Conservation (phyloP, 2,113 vertebrate genomes). For the Formicarius rufipectus region DNA sequence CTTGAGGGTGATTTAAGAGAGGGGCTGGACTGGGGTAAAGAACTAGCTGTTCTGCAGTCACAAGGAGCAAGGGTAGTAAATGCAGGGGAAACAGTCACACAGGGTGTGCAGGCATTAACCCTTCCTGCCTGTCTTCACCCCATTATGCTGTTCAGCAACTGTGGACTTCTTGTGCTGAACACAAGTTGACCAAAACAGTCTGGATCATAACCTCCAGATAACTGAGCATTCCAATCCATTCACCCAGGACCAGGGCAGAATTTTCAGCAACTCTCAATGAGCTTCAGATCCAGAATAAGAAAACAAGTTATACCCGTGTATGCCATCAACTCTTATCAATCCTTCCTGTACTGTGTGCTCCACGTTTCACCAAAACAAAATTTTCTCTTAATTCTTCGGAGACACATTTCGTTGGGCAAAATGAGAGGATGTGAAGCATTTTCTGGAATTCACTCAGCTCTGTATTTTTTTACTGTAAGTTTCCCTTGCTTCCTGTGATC, state of each 20-base stretch:
- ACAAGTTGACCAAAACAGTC: not conserved
- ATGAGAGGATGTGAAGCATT: not conserved
- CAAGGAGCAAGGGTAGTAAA: not conserved
- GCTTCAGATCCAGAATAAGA: not conserved
- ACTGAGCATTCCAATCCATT: not conserved
- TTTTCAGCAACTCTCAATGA: not conserved
- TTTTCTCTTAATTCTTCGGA: not conserved
- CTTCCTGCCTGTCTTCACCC: not conserved
- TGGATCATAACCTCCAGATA: not conserved
- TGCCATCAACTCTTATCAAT: not conserved
- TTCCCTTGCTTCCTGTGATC: not conserved
- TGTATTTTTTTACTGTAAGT: not conserved
- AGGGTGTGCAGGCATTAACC: not conserved
- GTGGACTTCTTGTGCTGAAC: not conserved
- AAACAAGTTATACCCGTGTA: not conserved
- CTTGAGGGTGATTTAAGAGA: not conserved
- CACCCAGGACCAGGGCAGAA: not conserved
- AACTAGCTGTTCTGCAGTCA: not conserved
- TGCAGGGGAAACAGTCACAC: not conserved
- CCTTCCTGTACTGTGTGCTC: not conserved
- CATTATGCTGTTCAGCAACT: not conserved
- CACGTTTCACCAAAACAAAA: not conserved
- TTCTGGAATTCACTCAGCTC: fast-evolving
- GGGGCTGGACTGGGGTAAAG: not conserved
- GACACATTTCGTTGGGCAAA: not conserved